Conservation (phyloP, 1,140 invertebrate species). For the Drosophila kurseongensis region DNA sequence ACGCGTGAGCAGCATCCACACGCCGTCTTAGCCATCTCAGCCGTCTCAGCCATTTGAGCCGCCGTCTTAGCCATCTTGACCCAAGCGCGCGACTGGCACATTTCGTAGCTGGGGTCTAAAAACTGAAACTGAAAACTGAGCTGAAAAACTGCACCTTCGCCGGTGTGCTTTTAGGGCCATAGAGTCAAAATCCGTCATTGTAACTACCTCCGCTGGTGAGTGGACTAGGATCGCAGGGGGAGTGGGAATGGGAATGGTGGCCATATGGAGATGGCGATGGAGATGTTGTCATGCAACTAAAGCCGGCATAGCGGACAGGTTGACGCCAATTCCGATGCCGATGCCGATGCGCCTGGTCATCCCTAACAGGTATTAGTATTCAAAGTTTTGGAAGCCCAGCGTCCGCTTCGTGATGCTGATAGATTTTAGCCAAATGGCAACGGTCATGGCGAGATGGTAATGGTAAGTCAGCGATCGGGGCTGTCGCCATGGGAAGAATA, state of each 20-base stretch:
- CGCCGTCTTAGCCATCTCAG: slow-evolving; percentile 25
- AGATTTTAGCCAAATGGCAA: slow-evolving; percentile 67
- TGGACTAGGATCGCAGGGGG: slow-evolving; percentile 3
- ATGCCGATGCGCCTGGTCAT: slow-evolving; percentile 62
- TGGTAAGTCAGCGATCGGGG: slow-evolving; percentile 14
- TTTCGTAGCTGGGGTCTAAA: slow-evolving; percentile 34
- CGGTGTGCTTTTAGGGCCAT: slow-evolving; percentile 69
- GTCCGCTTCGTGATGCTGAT: slow-evolving; percentile 76
- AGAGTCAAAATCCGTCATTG: slow-evolving; percentile 81
- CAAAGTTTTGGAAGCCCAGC: slow-evolving; percentile 72
- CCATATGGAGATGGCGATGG: slow-evolving; percentile 1
- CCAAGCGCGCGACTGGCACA: slow-evolving; percentile 63
- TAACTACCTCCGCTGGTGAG: slow-evolving; percentile 57
- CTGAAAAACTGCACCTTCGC: slow-evolving; percentile 67
- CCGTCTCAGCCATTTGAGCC: slow-evolving; percentile 1
- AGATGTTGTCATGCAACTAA: slow-evolving; percentile 71
- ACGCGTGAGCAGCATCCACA: slow-evolving; percentile 66
- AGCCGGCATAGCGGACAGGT: slow-evolving; percentile 45
- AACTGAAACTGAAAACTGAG: slow-evolving; percentile 28
- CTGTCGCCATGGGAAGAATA: slow-evolving; percentile 55
- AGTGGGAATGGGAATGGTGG: slow-evolving; percentile 6
- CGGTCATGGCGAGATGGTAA: slow-evolving; percentile 67
- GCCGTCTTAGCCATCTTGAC: slow-evolving; percentile 36
- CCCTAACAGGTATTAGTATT: slow-evolving; percentile 76
- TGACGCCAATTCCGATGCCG: slow-evolving; percentile 20